Conservation (phyloP, 2,888 invertebrate species). For the Malachius bipustulatus region DNA sequence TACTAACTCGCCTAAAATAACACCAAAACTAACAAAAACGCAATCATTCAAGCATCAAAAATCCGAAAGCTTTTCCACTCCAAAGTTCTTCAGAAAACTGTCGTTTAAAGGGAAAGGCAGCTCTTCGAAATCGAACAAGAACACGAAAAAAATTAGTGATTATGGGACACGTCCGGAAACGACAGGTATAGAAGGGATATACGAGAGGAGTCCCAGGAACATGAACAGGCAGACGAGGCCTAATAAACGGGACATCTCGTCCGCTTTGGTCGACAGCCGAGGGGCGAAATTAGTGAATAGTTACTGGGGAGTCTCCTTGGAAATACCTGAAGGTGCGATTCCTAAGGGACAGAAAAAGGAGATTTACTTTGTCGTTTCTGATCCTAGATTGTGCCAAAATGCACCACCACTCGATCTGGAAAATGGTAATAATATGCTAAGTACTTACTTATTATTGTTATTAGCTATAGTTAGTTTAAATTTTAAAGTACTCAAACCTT, state of each 20-base stretch:
- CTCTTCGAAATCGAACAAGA: conserved; percentile 33
- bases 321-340: conserved; percentile 82
- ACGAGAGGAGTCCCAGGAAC: not conserved
- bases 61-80: conserved; percentile 26
- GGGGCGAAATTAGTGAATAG: conserved; percentile 78
- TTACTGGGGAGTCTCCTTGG: conserved; percentile 81
- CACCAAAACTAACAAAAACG: conserved; percentile 36
- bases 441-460: conserved; percentile 10
- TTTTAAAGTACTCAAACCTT: not conserved
- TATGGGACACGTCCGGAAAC: conserved; percentile 1
- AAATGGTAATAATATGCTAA: conserved; percentile 74
- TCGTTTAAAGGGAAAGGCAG: conserved; percentile 26
- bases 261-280: conserved; percentile 54
- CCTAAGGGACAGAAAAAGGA: conserved; percentile 73
- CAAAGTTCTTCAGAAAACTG: conserved; percentile 33
- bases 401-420: conserved; percentile 81
- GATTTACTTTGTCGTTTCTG: conserved; percentile 84
- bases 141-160: conserved; percentile 48
- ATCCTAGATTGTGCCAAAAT: conserved; percentile 60
- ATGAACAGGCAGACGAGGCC: conserved; percentile 16
- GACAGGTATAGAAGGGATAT: conserved; percentile 1
- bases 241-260: conserved; percentile 36
- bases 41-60: conserved; percentile 37
- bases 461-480: conserved; percentile 5
- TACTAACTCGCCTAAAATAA: conserved; percentile 34